Percentiles rank a stretch among this genome's conserved stretches.
Evolutionary conservation across 2,888 invertebrate genomes (phyloP).

Genomic region (Siphlonurus alternatus): DNA sequence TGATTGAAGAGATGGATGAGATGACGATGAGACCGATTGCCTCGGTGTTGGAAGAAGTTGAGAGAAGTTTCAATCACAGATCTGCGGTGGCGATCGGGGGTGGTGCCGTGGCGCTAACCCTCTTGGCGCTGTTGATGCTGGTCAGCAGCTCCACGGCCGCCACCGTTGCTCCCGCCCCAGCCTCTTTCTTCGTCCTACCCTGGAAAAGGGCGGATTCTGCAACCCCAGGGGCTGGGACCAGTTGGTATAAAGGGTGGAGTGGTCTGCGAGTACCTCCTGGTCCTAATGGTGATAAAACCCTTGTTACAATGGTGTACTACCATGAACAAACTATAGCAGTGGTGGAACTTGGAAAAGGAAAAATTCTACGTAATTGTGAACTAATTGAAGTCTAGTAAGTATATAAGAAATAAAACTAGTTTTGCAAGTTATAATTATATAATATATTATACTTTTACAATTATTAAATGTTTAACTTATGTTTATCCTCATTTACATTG

Average conservation of each 20-base stretch:
- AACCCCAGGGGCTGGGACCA: slow-evolving; percentile 18
- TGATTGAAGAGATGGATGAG: too few relatives aligned
- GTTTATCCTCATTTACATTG: too few relatives aligned
- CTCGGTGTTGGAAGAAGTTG: neutral
- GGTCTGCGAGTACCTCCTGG: slow-evolving; percentile 36
- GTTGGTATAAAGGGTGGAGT: slow-evolving; percentile 38
- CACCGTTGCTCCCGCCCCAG: neutral
- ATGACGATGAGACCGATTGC: neutral
- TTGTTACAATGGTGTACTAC: slow-evolving; percentile 39
- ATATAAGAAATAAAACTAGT: slow-evolving; percentile 16
- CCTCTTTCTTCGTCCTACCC: neutral
- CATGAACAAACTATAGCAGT: slow-evolving; percentile 72
- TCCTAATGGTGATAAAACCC: neutral
- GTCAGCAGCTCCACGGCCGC: neutral
- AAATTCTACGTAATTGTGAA: slow-evolving; percentile 57
- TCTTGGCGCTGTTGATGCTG: neutral
- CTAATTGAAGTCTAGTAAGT: slow-evolving; percentile 80
- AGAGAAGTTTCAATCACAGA: too few relatives aligned
- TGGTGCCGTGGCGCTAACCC: neutral
- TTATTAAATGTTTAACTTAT: too few relatives aligned
- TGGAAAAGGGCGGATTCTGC: neutral
- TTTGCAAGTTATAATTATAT: too few relatives aligned
- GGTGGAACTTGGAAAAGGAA: slow-evolving; percentile 54
- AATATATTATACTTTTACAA: too few relatives aligned
- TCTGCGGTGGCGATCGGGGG: neutral